Base-by-base conservation (phyloP, 92 coral and sea anemone species). In the Epizoanthus scotinus region DNA sequence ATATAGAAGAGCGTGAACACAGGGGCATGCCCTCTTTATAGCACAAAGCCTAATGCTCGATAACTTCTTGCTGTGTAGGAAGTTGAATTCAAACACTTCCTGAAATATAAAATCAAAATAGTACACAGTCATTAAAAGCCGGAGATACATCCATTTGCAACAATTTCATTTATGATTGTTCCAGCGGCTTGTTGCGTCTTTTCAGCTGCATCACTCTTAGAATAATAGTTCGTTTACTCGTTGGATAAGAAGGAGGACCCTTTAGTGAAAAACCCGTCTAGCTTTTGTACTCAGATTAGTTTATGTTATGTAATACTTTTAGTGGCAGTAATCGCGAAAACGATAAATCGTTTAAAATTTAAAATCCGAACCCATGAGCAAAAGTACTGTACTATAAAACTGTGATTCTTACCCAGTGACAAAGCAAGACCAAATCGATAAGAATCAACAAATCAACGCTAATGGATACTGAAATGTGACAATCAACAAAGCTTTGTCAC, bases 381-480 rank as follows among this genome's bases (percentile, higher is more conserved):
- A 20, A 38, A 29, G 27, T 17, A 20, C 52, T 47, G 15, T 18
- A 28, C 49, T 55, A 50, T 21, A 27, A 55, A 15, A 56, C 55
- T 29, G 53, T 38, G 3, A 3, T 47, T 29, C 79, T 55, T 31
- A 1, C 26, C 65, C 79, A 79, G 83, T 67, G 66, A 79, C 85
- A 49, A 66, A 77, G 78, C 67, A 52, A 55, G 64, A 69, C 53
- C 57, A 50, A 91, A 82, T 86, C 57, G 89, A 87, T 84, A 90
- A 86, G 88, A 92, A 92, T 92, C 97, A 92, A 92, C 94, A 92
- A 92, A 83, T 87, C 86, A 90, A 62, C 91, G 83, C 87, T 87
- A 90, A 92, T 92, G 94, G 97, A 82, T 87, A 78, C 57, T 75
- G 86, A 82, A 78, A 84, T 71, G 87, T 90, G 97, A 92, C 91